Percentiles rank a stretch among this genome's conserved stretches.
Conservation (phyloP, 37 sponge, comb jelly and placozoan genomes). For the Ephydatia muelleri region DNA sequence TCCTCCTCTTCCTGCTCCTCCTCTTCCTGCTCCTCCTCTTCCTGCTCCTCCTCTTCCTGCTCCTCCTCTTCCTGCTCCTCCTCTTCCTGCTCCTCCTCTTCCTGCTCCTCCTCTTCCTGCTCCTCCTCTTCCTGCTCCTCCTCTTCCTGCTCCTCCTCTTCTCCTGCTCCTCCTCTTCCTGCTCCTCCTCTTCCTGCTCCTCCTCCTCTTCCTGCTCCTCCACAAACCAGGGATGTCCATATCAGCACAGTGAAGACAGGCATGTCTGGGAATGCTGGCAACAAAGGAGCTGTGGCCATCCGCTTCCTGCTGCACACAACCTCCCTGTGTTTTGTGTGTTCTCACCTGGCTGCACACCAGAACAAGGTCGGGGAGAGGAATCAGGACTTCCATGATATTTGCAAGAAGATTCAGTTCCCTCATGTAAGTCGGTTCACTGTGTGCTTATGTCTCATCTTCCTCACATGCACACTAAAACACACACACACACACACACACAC, state of each 20-base stretch:
- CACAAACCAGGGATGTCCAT: slow-evolving; percentile 61
- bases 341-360: slow-evolving; percentile 98
- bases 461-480: not conserved
- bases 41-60: not conserved
- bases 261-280: slow-evolving; percentile 92
- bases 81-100: not conserved
- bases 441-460: not conserved
- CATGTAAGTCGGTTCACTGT: slow-evolving; percentile 28
- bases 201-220: not conserved
- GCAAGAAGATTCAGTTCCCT: slow-evolving; percentile 76
- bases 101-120: not conserved
- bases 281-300: slow-evolving; percentile 96
- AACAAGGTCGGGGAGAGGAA: slow-evolving; percentile 86
- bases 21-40: not conserved
- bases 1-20: not conserved
- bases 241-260: slow-evolving; percentile 96
- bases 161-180: not conserved
- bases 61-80: not conserved
- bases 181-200: not conserved
- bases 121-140: too few relatives aligned
- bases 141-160: not conserved
- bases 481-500: not conserved
- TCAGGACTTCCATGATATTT: slow-evolving; percentile 86
- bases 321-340: slow-evolving; percentile 95
- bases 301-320: slow-evolving; percentile 84